Base-by-base conservation (phyloP, 2,113 vertebrate species). In the Eudyptes chrysolophus region DNA sequence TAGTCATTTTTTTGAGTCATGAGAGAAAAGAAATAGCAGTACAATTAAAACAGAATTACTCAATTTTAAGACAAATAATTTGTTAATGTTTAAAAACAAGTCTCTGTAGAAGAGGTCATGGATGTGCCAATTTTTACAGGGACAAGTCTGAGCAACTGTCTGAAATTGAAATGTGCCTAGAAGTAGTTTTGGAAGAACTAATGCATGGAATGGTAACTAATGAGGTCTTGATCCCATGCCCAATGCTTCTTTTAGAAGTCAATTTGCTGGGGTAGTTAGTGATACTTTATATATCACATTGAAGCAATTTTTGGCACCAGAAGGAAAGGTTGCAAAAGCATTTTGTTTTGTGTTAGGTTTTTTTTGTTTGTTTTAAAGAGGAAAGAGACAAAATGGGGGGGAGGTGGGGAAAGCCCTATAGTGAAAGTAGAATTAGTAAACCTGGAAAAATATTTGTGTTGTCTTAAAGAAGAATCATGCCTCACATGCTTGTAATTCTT, bases 171-270 rank as follows among this genome's bases (percentile, higher is more conserved):
- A 65, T 57, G 52, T 95, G 70, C 54, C 70, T 94, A 42, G 54
- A 83, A 92, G 83, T 85, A 83, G 84, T 85, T 96, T 90, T 90
- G 85, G 78, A 90, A 85, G 75, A 85, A 79, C 54, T 88, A 69
- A 64, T 55, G 38, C 58, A 17, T 72, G 66, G 46, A 88, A 71
- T 88, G 71, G 70, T 79, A 75, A 66, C 38, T 93, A 66, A 75
- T 84, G 85, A 93, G 61, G 16, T 75, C 62, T 57, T 83, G 66
- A 69, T 92, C 75, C 44, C 52, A 34, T 55, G 83, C 54, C 34
- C 49, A 80, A 2, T 83, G 58, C 83, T 90, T 32, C 52, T 89
- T 95, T 83, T 82, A 79, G 70, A 87, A 92, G 57, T 79, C 78
- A 79, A 2, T 90, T 85, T 94, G 57, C 78, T 72, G 36, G 36